These are phyloP conservation scores for Cecidostiba fungosa DNA, from an alignment of 2,888 invertebrate genomes.

Conservation along the genomic window DNA sequence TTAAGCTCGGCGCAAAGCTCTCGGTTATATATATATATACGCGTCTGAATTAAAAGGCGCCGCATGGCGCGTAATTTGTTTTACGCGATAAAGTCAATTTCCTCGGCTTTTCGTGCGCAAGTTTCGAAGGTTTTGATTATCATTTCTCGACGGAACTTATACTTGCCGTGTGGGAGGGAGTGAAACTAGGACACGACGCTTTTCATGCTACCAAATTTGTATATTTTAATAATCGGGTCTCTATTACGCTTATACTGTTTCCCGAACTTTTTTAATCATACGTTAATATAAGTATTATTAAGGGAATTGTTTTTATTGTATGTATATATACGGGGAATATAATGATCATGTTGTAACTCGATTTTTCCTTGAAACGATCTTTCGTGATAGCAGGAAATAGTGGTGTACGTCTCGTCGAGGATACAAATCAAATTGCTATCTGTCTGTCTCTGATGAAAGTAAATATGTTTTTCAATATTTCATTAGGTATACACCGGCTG, in stretches of 20 bases:
- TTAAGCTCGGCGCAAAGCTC: not conserved
- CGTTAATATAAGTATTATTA: no score
- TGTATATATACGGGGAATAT: not conserved
- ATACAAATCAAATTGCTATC: not conserved
- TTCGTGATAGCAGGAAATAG: not conserved
- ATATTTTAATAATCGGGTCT: not conserved
- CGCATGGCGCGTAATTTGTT: not conserved
- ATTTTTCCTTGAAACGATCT: not conserved
- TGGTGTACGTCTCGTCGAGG: not conserved
- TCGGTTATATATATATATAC: not conserved
- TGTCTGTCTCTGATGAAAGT: not conserved
- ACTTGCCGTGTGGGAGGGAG: not conserved
- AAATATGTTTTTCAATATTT: not conserved
- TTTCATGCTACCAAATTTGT: not conserved
- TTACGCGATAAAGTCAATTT: conserved; percentile 8
- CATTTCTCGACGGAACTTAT: conserved; percentile 2
- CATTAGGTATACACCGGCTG: not conserved
- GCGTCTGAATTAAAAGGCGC: conserved; percentile 12
- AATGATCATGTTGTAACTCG: no score
- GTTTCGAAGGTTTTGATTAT: conserved; percentile 8
- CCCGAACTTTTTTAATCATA: not conserved
- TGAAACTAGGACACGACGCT: not conserved
- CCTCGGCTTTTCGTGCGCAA: conserved; percentile 12
- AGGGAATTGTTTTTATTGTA: no score
- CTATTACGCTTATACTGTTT: not conserved